A percentile compares a stretch with the other conserved stretches of the same genome.
These are phyloP conservation scores for Hipparchia sbordonii DNA, from an alignment of 2,888 invertebrate genomes.

Conservation along the genomic window DNA sequence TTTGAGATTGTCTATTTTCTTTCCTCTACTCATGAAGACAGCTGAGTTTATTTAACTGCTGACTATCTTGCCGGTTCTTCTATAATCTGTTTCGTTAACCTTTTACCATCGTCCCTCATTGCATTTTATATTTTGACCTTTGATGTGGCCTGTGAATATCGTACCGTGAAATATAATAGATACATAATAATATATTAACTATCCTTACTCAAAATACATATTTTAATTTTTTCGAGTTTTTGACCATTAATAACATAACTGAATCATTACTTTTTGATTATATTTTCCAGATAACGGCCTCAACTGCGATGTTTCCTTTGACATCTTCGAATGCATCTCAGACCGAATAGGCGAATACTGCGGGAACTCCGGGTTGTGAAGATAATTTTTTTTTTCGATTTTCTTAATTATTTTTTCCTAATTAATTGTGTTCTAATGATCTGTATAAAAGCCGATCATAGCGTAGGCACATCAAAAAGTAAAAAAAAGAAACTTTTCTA, in stretches of 20 bases:
- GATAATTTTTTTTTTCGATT: slow-evolving; percentile 5
- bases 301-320: slow-evolving; percentile 89
- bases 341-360: slow-evolving; percentile 90
- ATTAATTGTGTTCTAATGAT: neutral
- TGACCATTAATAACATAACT: neutral
- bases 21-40: too few species aligned
- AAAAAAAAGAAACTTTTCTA: neutral
- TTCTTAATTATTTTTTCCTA: neutral
- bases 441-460: too few species aligned
- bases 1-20: too few species aligned
- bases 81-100: too few species aligned
- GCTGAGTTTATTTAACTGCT: too few species aligned
- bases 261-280: neutral
- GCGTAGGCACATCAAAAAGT: neutral
- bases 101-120: too few species aligned
- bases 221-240: neutral
- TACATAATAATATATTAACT: too few species aligned
- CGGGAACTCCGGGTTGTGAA: slow-evolving; percentile 73
- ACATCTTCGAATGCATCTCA: slow-evolving; percentile 91
- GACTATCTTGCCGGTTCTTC: too few species aligned
- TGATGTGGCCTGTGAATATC: too few species aligned
- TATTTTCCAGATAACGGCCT: slow-evolving; percentile 85
- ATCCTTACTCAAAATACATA: too few species aligned
- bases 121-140: too few species aligned
- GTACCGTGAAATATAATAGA: too few species aligned